Base-by-base conservation (phyloP, 2,888 invertebrate genomes). In the Carcina quercana region DNA sequence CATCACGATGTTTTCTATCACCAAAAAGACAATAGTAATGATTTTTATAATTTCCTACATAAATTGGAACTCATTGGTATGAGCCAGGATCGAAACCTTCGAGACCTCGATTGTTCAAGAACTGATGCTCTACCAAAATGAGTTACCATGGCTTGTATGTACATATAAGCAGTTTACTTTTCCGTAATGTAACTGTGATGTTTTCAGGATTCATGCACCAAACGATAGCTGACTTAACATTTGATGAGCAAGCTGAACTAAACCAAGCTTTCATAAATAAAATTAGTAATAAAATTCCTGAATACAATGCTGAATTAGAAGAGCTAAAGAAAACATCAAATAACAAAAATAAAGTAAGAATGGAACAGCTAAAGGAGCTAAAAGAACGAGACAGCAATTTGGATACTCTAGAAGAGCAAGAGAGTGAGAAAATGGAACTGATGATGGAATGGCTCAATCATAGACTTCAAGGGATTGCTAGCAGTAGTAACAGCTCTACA, bases 391-490 rank as follows among this genome's bases (percentile, higher is more conserved):
- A 80, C 51, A 59, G 68, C 5, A 79, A 80, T 38, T 30, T 82
- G 8, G 59, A 59, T 19, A 65, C 51, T 3, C 52, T 83, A 4
- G 59, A 69, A 28, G 66, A 73, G 27, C 82, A 80, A 38, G 80
- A 82, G 43, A 63, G 51, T 53, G 74, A 82, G 45, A 78, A 78
- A 32, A 68, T 73, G 3, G 74, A 75, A 28, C 40, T 82, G 25
- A 76, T 83, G 78, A 71, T 75, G 68, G 71, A 82, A 36, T 84
- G 84, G 84, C 56, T 82, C 2, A 71, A 79, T 31, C 71, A 75
- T 33, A 53, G 73, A 13, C 39, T 78, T 4, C 47, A 56, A 1
- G 67, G 78, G 31, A 70, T 74, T 0, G 55, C 66, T 0, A 59
- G 51, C 27, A 79, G 72, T 34, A 69, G 58, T 35, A 54, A 62